Base-by-base conservation (phyloP, 2,797 vertebrate species). In the Ctenosaura bakeri region DNA sequence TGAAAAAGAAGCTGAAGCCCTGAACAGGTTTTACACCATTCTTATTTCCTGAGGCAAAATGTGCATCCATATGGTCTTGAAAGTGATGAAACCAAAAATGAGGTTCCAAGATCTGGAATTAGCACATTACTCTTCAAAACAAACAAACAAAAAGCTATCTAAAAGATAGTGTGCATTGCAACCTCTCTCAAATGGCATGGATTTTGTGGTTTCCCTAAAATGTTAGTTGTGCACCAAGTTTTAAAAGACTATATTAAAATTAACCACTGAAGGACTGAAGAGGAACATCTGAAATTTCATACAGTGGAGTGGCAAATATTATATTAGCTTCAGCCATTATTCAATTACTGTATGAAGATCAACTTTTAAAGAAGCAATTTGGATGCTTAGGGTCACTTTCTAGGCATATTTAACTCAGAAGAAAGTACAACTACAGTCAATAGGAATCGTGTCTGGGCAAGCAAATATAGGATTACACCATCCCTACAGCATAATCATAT, bases 81-180 rank as follows among this genome's bases (percentile, higher is more conserved):
- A 89, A 56, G 24, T 29, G 35, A 77, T 71, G 56, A 52, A 93
- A 5, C 83, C 26, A 91, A 93, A 96, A 92, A 91, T 89, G 85
- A 0, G 1, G 54, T 79, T 88, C 64, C 3, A 92, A 38, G 88
- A 91, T 88, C 46, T 76, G 4, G 35, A 76, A 88, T 62, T 14
- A 88, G 26, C 42, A 87, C 29, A 0, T 74, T 88, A 76, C 16
- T n/a, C 26, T 89, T 89, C 8, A 76, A n/a, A 1, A 69, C 62
- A 88, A 69, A 46, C 7, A 24, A 88, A 13, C 54, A 52, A 80
- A n/a, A 64, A 42, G 10, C 50, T 16, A 26, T 64, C 56, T 20
- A 71, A 20, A 93, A 94, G 78, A 62, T 4, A 86, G 0, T 1
- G 16, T 22, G 64, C 52, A 81, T 32, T 32, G 14, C 10, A 86